Base-by-base conservation (phyloP, 2,888 invertebrate genomes). In the Dicyrtoma fusca region DNA sequence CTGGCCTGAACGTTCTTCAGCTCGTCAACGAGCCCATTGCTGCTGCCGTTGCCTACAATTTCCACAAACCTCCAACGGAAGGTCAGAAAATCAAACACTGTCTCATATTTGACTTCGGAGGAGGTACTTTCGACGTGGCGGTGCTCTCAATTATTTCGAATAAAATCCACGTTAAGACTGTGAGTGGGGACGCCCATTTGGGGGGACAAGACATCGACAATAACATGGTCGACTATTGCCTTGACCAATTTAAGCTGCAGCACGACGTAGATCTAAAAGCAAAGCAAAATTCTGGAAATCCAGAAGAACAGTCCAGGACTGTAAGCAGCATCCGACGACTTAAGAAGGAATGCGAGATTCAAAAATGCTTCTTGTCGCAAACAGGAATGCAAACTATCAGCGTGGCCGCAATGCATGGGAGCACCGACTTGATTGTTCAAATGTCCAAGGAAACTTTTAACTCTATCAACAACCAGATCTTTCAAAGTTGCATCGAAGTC, bases 11-110 rank as follows among this genome's bases (percentile, higher is more conserved):
- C 83, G 94, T 96, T 2, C 85, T 94, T 51, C 87, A 94, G 81
- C 94, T 95, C 74, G 92, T 94, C 78, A 94, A 94, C 83, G 94
- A 95, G 83, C 95, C 95, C 11, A 95, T 94, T 1, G 92, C 92
- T 0, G 94, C 93, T 17, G 93, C 93, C 51, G 66, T 74, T 19
- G 74, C 73, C 0, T 74, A 76, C 53, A 61, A 65, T 11, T 47
- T 1, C 55, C 62, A 44, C 47, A 8, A 3, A 34, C 4, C 8
- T 5, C 4, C 4, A 8, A 34, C 44, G 2, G 45, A 25, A 4
- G 4, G 4, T 5, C 5, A 5, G 4, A 17, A 61, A 14, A 34
- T 49, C 13, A 47, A 70, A 19, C 71, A 71, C 1, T 51, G 74
- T 26, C 47, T 74, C 8, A 57, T 76, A 14, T 76, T 69, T 51